Conservation (phyloP, 2,888 invertebrate species). For the Prenolepis imparis region DNA sequence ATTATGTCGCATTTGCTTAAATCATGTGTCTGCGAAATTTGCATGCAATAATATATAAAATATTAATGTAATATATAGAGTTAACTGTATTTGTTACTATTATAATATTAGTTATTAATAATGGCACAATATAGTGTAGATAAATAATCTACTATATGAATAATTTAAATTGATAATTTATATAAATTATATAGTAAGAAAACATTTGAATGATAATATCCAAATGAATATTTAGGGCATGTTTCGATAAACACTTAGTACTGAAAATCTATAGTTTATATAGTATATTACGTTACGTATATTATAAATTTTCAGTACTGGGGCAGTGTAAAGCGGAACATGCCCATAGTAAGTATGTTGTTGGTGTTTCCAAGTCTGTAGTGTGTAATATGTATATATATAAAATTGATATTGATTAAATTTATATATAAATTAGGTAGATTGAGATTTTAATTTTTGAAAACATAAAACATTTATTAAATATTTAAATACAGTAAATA, state of each 20-base stretch:
- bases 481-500: neutral
- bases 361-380: neutral
- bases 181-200: neutral
- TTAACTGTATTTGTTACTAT: constrained; percentile 14
- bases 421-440: neutral
- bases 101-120: neutral
- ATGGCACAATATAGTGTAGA: neutral
- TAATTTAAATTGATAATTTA: neutral
- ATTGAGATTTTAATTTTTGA: neutral
- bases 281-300: no score
- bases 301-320: no score
- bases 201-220: neutral
- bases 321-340: no score
- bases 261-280: no score
- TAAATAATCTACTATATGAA: neutral
- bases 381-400: neutral
- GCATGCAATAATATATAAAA: constrained; percentile 9
- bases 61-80: constrained; percentile 41
- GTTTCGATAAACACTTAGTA: no score
- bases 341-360: neutral
- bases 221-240: neutral
- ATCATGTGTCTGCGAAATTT: constrained; percentile 13
- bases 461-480: neutral
- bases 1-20: neutral
- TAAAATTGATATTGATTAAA: neutral